Conservation (phyloP, 2,888 invertebrate genomes). For the Diadegma fenestrale region DNA sequence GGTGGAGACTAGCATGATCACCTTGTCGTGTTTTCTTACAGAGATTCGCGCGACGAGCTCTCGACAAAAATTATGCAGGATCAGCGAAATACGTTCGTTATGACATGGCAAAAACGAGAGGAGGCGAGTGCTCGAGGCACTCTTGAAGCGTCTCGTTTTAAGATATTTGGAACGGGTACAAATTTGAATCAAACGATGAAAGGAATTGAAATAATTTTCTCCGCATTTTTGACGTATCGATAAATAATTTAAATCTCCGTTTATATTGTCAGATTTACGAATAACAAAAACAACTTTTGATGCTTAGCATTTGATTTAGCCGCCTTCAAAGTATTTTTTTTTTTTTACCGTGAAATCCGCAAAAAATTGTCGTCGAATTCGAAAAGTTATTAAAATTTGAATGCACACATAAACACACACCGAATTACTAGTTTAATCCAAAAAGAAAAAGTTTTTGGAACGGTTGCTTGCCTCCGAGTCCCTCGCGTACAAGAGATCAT, state of each 20-base stretch:
- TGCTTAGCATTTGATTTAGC: not conserved
- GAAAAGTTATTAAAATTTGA: no score
- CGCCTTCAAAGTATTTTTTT: not conserved
- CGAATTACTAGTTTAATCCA: not conserved
- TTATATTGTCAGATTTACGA: no score
- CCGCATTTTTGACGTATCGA: not conserved
- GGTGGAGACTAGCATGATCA: constrained; percentile 31
- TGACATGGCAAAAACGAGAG: constrained; percentile 57
- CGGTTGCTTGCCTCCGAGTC: not conserved
- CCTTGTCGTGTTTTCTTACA: constrained; percentile 31
- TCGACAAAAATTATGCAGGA: constrained; percentile 76
- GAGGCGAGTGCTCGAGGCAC: constrained; percentile 34
- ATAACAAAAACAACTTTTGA: not conserved
- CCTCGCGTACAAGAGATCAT: no score
- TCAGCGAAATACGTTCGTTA: constrained; percentile 76
- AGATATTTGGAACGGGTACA: not conserved
- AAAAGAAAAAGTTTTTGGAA: not conserved
- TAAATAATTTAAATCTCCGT: not conserved
- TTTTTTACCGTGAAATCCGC: not conserved
- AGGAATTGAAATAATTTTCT: not conserved
- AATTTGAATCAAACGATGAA: not conserved
- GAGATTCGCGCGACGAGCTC: constrained; percentile 69
- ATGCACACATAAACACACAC: no score
- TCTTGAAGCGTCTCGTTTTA: not conserved
- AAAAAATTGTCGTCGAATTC: no score